Conservation (phyloP, 2,113 vertebrate genomes). For the Morone saxatilis region DNA sequence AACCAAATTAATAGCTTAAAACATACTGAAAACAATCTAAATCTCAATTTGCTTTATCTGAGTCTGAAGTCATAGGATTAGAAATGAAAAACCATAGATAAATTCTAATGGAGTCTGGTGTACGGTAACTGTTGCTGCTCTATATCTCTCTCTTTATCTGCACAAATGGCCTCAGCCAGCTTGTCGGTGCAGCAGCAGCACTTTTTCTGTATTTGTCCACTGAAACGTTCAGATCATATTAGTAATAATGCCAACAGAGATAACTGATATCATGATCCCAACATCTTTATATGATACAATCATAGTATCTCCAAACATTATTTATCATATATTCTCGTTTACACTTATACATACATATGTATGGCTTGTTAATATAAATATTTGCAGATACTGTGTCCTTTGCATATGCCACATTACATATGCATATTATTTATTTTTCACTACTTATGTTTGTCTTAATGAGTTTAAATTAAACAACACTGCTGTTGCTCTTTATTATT, state of each 20-base stretch:
- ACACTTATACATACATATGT: not conserved
- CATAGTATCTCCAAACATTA: not conserved
- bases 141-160: not conserved
- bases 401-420: not conserved
- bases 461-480: too few species aligned
- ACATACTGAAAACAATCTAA: not conserved
- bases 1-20: not conserved
- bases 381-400: not conserved
- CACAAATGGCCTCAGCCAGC: conserved; percentile 7
- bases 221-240: not conserved
- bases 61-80: conserved; percentile 23
- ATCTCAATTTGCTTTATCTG: not conserved
- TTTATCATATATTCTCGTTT: not conserved
- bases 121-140: conserved; percentile 41
- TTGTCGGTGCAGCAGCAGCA: not conserved
- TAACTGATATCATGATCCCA: not conserved
- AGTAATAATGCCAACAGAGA: not conserved
- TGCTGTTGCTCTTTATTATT: not conserved
- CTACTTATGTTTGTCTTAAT: not conserved
- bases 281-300: not conserved
- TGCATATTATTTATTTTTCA: not conserved
- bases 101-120: conserved; percentile 29
- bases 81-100: conserved; percentile 8
- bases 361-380: not conserved
- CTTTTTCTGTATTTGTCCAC: not conserved